These are phyloP conservation scores for Phallusia fumigata DNA, from an alignment of 23 tunicate species.

Conservation along the genomic window DNA sequence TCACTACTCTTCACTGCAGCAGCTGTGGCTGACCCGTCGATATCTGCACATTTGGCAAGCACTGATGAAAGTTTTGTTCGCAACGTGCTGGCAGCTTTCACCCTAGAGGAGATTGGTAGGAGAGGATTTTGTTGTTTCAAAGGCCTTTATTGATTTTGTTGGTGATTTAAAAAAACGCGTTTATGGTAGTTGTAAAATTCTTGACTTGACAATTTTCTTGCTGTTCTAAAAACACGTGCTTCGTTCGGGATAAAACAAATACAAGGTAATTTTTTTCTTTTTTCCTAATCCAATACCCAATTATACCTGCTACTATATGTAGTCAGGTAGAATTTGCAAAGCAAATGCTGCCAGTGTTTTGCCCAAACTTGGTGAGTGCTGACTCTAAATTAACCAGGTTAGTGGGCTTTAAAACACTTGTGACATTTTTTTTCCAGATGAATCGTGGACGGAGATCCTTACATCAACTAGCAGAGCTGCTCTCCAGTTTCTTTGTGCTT, in stretches of 20 bases:
- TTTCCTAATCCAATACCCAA: too few species aligned
- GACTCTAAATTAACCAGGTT: neutral
- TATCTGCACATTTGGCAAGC: conserved; percentile 9
- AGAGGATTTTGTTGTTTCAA: neutral
- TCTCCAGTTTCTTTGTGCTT: conserved; percentile 19
- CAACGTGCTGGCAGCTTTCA: conserved; percentile 11
- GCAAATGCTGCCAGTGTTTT: too few species aligned
- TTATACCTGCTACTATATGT: too few species aligned
- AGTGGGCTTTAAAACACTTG: neutral
- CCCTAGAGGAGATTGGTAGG: conserved; percentile 26
- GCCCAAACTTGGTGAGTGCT: too few species aligned
- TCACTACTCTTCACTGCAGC: conserved; percentile 1
- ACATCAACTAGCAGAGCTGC: neutral
- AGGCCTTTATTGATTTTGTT: neutral
- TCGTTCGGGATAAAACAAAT: too few species aligned
- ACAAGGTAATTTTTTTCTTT: too few species aligned
- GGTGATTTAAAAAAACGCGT: too few species aligned
- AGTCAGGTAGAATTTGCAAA: too few species aligned
- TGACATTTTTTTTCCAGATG: neutral
- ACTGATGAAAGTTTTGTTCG: conserved; percentile 17
- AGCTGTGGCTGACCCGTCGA: conserved; percentile 14
- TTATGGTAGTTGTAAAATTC: too few species aligned
- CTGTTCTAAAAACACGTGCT: too few species aligned
- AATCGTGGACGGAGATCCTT: neutral
- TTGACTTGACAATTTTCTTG: too few species aligned